A percentile compares a stretch with the other conserved stretches of the same genome.
These are phyloP conservation scores for Cettia cetti DNA, from an alignment of 2,113 vertebrate genomes.

Conservation along the genomic window DNA sequence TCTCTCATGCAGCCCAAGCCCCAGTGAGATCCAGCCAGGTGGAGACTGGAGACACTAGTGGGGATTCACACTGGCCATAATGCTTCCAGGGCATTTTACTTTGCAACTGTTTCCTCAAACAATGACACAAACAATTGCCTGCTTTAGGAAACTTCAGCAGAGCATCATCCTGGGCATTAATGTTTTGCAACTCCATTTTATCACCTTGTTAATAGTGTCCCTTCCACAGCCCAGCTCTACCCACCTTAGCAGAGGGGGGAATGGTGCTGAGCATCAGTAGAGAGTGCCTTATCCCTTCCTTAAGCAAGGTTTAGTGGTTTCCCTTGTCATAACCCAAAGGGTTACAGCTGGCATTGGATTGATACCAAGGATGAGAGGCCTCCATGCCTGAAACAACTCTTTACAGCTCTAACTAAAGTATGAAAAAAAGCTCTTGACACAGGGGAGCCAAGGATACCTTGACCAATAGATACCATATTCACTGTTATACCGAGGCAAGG, in stretches of 20 bases:
- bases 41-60: not conserved
- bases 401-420: not conserved
- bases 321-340: not conserved
- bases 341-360: not conserved
- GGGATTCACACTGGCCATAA: not conserved
- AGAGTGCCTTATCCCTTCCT: not conserved
- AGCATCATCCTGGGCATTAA: not conserved
- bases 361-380: not conserved
- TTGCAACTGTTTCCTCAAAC: not conserved
- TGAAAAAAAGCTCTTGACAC: not conserved
- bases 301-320: not conserved
- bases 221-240: not conserved
- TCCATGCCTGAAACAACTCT: not conserved
- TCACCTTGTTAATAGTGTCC: not conserved
- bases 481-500: accelerated
- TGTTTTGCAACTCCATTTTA: not conserved
- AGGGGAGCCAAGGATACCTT: not conserved
- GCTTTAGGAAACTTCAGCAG: not conserved
- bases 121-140: not conserved
- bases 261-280: not conserved
- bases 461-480: not conserved
- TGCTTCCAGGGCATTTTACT: not conserved
- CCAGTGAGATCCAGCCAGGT: not conserved
- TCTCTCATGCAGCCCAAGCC: not conserved
- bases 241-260: not conserved